A percentile compares a stretch with the other conserved stretches of the same genome.
Conservation (phyloP, 2,113 vertebrate species). For the Felis chaus region DNA sequence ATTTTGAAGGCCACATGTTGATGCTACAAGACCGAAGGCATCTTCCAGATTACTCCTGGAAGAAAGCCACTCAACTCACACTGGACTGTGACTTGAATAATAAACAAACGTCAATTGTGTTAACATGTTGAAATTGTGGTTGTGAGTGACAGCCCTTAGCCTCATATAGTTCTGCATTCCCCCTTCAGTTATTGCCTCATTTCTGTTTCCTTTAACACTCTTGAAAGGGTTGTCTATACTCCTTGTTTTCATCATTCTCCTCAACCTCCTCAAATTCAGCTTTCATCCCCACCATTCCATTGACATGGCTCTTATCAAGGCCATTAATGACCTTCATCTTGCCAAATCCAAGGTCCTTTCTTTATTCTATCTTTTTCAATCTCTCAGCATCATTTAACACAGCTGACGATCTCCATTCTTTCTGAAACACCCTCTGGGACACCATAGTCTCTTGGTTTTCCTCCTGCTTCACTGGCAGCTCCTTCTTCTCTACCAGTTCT, state of each 20-base stretch:
- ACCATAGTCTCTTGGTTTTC: neutral
- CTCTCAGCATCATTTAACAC: neutral
- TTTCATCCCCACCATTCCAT: constrained; percentile 5
- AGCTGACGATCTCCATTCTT: neutral
- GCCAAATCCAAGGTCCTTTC: neutral
- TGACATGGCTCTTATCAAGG: neutral
- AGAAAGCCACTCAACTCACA: neutral
- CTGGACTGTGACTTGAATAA: neutral
- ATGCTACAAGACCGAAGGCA: neutral
- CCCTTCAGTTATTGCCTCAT: neutral
- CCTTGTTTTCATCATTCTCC: neutral
- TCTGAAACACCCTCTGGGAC: neutral
- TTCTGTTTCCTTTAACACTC: constrained; percentile 31
- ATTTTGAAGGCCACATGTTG: neutral
- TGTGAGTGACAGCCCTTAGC: neutral
- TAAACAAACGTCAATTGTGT: neutral
- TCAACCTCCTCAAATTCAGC: neutral
- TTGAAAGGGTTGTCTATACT: neutral
- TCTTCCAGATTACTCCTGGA: neutral
- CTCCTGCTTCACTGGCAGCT: neutral
- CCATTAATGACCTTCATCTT: neutral
- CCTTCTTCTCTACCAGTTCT: neutral
- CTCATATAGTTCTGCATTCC: neutral
- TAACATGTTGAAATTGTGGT: neutral
- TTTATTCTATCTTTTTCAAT: neutral